phyloP scores from a whole-genome alignment of 2,888 invertebrate genomes.

The Subacronicta megacephala region DNA sequence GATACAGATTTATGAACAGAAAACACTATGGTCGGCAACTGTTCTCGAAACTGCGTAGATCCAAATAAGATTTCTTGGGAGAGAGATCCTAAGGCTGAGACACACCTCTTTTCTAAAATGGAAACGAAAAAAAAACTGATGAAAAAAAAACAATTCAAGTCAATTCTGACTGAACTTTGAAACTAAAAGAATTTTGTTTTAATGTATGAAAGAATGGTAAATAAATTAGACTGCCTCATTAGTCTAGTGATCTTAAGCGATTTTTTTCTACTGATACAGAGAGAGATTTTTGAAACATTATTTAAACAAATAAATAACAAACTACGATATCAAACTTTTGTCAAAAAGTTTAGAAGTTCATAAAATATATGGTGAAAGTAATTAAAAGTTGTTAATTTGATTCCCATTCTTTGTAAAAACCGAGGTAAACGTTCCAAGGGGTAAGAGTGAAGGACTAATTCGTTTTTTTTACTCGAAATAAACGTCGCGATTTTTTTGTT shows the following conservation, averaged over 20 bases:
- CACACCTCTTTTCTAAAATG: conserved; percentile 65
- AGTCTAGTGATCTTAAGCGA: too few species aligned
- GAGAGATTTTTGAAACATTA: too few species aligned
- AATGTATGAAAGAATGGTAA: too few species aligned
- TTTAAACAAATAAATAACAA: not conserved
- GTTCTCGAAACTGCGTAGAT: conserved; percentile 59
- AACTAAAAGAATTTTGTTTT: too few species aligned
- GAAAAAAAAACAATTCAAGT: too few species aligned
- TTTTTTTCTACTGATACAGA: too few species aligned
- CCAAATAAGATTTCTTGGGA: conserved; percentile 66
- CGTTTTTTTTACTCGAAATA: conserved; percentile 24
- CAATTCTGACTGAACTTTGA: too few species aligned
- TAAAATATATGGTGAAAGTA: conserved; percentile 62
- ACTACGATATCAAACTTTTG: conserved; percentile 1
- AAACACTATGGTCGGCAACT: conserved; percentile 32
- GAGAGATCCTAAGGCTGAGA: conserved; percentile 69
- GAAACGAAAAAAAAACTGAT: too few species aligned
- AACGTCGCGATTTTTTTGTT: conserved; percentile 44
- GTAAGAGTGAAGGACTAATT: conserved; percentile 35
- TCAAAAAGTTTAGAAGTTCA: conserved; percentile 44
- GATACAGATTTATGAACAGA: conserved; percentile 13
- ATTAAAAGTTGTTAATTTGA: conserved; percentile 80
- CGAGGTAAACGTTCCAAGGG: conserved; percentile 53
- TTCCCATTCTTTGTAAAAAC: conserved; percentile 67
- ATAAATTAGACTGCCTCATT: too few species aligned